Percentiles rank a stretch among this genome's conserved stretches.
phyloP scores from a whole-genome alignment of 1,140 invertebrate genomes.

The Ceratoteleas bidentatus region DNA sequence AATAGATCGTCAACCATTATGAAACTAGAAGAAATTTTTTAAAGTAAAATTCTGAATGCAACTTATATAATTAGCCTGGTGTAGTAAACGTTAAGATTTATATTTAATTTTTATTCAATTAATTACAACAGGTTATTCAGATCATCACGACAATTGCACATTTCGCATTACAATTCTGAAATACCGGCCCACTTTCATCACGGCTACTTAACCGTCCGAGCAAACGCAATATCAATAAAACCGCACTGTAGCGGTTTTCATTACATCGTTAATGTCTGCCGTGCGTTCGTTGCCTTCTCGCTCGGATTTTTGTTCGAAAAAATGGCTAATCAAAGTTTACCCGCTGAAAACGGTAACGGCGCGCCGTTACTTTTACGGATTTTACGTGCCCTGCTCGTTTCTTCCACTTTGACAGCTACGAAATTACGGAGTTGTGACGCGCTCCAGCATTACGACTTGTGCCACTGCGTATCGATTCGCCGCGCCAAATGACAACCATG shows the following conservation, averaged over 20 bases:
- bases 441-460: conserved; percentile 24
- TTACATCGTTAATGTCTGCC: conserved; percentile 16
- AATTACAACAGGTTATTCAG: too few relatives aligned
- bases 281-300: conserved; percentile 21
- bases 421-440: conserved; percentile 25
- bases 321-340: conserved; percentile 37
- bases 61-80: too few relatives aligned
- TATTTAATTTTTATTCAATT: too few relatives aligned
- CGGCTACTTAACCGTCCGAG: conserved; percentile 2
- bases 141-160: too few relatives aligned
- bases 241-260: conserved; percentile 25
- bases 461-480: neutral
- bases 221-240: conserved; percentile 38
- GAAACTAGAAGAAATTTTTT: too few relatives aligned
- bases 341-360: conserved; percentile 25
- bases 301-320: conserved; percentile 20
- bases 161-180: too few relatives aligned
- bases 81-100: too few relatives aligned
- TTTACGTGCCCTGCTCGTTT: conserved; percentile 14
- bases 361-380: conserved; percentile 17
- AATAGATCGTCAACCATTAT: too few relatives aligned
- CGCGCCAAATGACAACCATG: too few relatives aligned
- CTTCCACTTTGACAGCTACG: conserved; percentile 34
- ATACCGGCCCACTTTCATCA: conserved; percentile 18
- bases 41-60: too few relatives aligned